Evolutionary conservation across 2,113 vertebrate species (phyloP).

Genomic region (Nothocercus julius): DNA sequence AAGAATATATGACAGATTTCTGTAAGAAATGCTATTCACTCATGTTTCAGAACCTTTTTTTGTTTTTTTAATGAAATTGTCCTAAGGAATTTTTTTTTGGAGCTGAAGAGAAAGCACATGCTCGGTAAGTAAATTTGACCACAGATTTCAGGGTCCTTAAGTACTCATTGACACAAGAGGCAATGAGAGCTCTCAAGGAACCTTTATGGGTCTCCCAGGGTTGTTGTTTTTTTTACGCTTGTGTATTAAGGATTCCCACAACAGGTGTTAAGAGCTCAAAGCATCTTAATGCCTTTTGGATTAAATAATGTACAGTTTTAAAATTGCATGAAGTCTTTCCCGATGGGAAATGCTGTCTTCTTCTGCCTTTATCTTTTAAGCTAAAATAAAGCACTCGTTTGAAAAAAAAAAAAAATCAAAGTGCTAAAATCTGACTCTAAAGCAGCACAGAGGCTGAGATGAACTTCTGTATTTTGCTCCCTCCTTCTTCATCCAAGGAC

Average conservation of each 20-base stretch:
- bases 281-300: conserved; percentile 59
- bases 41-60: not conserved
- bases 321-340: conserved; percentile 63
- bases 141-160: conserved; percentile 49
- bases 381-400: not conserved
- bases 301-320: conserved; percentile 71
- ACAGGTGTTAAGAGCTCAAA: conserved; percentile 65
- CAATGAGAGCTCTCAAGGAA: not conserved
- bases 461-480: not conserved
- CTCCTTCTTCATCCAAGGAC: not conserved
- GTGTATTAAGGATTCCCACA: conserved; percentile 59
- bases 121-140: conserved; percentile 34
- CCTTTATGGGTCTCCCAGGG: conserved; percentile 41
- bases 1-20: conserved; percentile 60
- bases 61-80: conserved; percentile 25
- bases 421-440: not conserved
- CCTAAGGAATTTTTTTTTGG: not conserved
- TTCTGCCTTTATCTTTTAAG: conserved; percentile 2
- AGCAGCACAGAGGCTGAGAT: not conserved
- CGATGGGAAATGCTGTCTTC: conserved; percentile 28
- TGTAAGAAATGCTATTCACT: conserved; percentile 10
- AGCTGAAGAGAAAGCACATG: not conserved
- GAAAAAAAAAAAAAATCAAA: not conserved
- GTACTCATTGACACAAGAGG: conserved; percentile 37
- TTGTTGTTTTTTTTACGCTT: conserved; percentile 51